phyloP scores from a whole-genome alignment of 2,797 vertebrate genomes.

The Xenops minutus region DNA sequence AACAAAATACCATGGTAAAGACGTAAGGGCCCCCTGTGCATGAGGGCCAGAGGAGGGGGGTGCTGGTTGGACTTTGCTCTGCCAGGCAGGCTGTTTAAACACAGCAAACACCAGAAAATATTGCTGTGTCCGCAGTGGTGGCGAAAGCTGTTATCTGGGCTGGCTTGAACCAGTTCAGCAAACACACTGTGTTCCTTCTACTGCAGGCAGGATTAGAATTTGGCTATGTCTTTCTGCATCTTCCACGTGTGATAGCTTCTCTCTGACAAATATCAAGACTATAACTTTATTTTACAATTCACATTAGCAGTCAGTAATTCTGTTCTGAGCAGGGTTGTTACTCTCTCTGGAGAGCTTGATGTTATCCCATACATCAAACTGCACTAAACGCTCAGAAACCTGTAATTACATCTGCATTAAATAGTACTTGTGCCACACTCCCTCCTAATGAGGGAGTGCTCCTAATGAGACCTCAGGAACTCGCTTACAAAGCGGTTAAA shows the following conservation, averaged over 20 bases:
- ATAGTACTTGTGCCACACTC: neutral
- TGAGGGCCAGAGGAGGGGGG: neutral
- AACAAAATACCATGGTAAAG: neutral
- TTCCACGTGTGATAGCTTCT: neutral
- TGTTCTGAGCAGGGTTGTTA: neutral
- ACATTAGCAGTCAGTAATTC: neutral
- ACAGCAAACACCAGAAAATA: neutral
- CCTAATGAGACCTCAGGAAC: neutral
- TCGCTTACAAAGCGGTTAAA: neutral
- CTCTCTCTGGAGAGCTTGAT: neutral
- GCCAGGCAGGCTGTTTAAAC: neutral
- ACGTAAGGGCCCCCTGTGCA: neutral
- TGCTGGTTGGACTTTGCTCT: neutral
- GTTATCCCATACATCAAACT: neutral
- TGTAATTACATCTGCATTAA: conserved; percentile 4
- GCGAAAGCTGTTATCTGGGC: neutral
- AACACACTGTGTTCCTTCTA: neutral
- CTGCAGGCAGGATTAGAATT: neutral
- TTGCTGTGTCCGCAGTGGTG: neutral
- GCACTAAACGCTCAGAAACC: neutral
- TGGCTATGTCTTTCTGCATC: neutral
- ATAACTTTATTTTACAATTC: neutral
- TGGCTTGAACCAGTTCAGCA: neutral
- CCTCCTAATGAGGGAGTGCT: neutral
- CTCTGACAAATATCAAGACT: neutral